Percentiles rank a stretch among this genome's conserved stretches.
Evolutionary conservation across 2,113 vertebrate species (phyloP).

Genomic region (Passer montanus): DNA sequence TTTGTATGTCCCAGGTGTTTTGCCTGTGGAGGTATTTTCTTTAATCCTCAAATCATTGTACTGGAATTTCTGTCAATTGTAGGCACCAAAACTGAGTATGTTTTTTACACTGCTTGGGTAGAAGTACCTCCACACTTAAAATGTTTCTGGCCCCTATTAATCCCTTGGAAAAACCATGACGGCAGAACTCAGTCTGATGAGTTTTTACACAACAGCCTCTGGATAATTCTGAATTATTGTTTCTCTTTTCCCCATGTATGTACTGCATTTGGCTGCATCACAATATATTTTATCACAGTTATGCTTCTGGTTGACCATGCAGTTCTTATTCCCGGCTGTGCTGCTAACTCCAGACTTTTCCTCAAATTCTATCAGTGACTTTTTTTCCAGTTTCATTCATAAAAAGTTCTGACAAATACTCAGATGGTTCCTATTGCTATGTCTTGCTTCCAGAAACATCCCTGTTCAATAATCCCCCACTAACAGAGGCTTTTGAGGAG

Average conservation of each 20-base stretch:
- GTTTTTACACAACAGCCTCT: neutral
- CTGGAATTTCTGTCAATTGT: neutral
- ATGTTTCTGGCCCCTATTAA: neutral
- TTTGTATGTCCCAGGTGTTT: neutral
- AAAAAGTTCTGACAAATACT: neutral
- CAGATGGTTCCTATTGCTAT: neutral
- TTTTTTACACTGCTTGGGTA: neutral
- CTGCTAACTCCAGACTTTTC: neutral
- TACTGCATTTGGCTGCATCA: neutral
- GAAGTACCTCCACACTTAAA: neutral
- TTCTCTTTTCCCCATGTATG: neutral
- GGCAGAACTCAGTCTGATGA: neutral
- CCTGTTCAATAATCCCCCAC: neutral
- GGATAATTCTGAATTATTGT: neutral
- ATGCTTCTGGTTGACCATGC: neutral
- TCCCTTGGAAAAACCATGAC: neutral
- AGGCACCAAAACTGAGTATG: neutral
- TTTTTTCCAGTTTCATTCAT: neutral
- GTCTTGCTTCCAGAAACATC: neutral
- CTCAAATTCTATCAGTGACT: neutral
- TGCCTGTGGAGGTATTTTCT: neutral
- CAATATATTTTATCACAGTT: neutral
- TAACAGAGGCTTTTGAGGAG: neutral
- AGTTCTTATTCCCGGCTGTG: neutral
- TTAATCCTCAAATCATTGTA: neutral